Evolutionary conservation across 2,113 vertebrate species (phyloP).

Genomic region (Delphinapterus leucas): DNA sequence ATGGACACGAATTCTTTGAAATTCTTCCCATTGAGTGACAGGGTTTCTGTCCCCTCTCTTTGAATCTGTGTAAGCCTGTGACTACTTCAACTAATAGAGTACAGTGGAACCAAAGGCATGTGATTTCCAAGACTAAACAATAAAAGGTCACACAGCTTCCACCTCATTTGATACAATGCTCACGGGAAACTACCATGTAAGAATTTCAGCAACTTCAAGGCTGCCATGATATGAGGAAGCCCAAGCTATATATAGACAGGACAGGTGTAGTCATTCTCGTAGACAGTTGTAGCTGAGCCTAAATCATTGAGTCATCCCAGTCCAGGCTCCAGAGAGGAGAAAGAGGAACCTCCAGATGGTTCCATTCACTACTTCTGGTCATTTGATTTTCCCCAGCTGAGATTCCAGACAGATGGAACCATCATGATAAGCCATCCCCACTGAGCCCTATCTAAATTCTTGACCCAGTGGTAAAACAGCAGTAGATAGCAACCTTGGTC

Average conservation of each 20-base stretch:
- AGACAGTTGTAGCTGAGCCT: neutral
- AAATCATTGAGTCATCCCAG: neutral
- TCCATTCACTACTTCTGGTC: neutral
- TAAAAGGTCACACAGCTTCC: neutral
- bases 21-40: neutral
- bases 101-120: neutral
- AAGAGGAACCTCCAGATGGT: neutral
- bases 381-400: neutral
- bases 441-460: neutral
- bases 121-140: neutral
- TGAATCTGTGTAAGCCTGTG: neutral
- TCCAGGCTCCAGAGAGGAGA: neutral
- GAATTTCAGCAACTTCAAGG: neutral
- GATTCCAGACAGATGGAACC: neutral
- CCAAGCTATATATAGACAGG: neutral
- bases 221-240: neutral
- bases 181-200: neutral
- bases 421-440: neutral
- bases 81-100: neutral
- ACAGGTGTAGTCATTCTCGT: neutral
- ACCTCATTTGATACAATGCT: neutral
- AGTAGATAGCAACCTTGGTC: neutral
- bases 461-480: neutral
- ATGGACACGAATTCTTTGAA: neutral
- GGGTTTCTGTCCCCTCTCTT: neutral